These are phyloP conservation scores for Lycopodina hypogea DNA, from an alignment of 37 sponge, comb jelly and placozoan species.

Conservation along the genomic window DNA sequence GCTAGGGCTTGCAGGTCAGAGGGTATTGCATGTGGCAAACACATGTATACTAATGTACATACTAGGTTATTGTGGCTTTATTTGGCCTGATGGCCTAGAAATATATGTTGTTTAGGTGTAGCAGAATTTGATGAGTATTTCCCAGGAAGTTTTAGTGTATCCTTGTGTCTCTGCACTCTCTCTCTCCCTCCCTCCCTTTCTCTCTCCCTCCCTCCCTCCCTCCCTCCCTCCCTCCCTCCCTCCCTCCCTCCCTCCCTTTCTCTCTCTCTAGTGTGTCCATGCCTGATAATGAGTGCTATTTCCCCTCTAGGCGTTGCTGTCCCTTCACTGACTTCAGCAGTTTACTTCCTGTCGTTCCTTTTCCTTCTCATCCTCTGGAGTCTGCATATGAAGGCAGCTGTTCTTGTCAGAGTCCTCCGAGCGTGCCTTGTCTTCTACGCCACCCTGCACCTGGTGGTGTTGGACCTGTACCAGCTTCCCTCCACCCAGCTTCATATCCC, in stretches of 20 bases:
- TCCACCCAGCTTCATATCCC: conserved; percentile 30
- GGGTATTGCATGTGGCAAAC: neutral
- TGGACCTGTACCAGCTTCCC: conserved; percentile 82
- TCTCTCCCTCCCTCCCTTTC: neutral
- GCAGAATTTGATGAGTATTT: neutral
- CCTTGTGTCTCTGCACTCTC: too few relatives aligned
- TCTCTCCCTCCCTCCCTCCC: neutral
- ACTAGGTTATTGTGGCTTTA: too few relatives aligned
- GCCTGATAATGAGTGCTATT: too few relatives aligned
- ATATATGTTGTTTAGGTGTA: too few relatives aligned
- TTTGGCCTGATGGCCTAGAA: neutral
- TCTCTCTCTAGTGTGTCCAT: too few relatives aligned
- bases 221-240: too few relatives aligned
- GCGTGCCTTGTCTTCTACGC: conserved; percentile 36
- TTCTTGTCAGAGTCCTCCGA: conserved; percentile 13
- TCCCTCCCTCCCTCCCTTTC: too few relatives aligned
- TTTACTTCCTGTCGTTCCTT: conserved; percentile 58
- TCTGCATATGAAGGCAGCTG: conserved; percentile 19
- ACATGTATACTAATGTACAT: neutral
- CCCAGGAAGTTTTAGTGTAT: too few relatives aligned
- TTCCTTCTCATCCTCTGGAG: conserved; percentile 44
- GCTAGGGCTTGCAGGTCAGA: conserved; percentile 32
- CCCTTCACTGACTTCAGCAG: conserved; percentile 45
- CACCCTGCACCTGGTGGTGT: conserved; percentile 57
- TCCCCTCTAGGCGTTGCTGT: conserved; percentile 33